Conservation (phyloP, 2,113 vertebrate genomes). For the Cinclus mexicanus region DNA sequence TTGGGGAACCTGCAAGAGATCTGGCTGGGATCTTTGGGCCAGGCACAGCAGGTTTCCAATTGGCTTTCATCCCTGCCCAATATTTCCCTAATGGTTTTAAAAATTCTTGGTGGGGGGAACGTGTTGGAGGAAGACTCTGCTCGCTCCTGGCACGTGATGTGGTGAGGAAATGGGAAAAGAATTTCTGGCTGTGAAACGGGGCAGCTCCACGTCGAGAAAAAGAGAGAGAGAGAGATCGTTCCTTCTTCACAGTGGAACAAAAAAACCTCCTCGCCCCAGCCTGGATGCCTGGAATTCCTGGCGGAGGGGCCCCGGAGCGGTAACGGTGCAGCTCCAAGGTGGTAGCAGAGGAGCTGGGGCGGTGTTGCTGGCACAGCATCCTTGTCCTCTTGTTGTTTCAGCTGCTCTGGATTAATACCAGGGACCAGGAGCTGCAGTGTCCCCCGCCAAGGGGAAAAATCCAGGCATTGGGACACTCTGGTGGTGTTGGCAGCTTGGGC, state of each 20-base stretch:
- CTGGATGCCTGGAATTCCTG: constrained; percentile 77
- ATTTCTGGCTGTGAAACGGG: constrained; percentile 76
- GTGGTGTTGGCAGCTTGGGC: not conserved
- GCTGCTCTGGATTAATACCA: constrained; percentile 51
- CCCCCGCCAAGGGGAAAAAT: not conserved
- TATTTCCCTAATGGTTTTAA: not conserved
- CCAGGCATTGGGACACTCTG: not conserved
- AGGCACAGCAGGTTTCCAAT: not conserved
- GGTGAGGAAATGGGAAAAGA: constrained; percentile 76
- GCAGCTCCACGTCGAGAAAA: constrained; percentile 64
- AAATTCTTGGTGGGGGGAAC: not conserved
- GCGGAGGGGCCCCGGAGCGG: constrained; percentile 58
- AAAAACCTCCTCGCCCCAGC: constrained; percentile 67
- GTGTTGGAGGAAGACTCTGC: constrained; percentile 24
- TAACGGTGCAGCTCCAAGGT: constrained; percentile 60
- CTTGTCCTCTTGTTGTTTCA: constrained; percentile 23
- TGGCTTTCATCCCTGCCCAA: not conserved
- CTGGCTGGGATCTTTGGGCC: not conserved
- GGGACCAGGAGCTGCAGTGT: not conserved
- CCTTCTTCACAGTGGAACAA: constrained; percentile 71
- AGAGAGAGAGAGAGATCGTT: constrained; percentile 6
- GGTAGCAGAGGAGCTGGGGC: not conserved
- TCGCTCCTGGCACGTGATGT: constrained; percentile 59
- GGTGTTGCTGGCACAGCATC: constrained; percentile 2
- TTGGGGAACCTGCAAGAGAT: constrained; percentile 17